These are phyloP conservation scores for Tapirus indicus DNA, from an alignment of 2,797 vertebrate species.

Conservation along the genomic window DNA sequence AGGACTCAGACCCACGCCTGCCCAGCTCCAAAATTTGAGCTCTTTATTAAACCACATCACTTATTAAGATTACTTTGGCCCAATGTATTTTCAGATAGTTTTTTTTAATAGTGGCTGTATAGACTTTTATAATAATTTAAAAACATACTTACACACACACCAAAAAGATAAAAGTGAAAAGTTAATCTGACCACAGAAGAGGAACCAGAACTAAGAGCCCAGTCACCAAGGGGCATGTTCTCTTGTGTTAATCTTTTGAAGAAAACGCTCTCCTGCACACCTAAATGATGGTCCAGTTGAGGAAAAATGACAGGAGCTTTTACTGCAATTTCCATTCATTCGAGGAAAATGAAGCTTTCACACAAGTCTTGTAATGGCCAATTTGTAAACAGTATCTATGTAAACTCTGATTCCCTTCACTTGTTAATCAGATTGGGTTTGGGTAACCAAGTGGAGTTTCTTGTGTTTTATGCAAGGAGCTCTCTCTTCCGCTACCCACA, in stretches of 20 bases:
- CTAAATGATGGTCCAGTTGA: neutral
- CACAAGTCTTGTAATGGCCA: constrained; percentile 55
- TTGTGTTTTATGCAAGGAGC: neutral
- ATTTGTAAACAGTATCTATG: constrained; percentile 51
- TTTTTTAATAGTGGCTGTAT: neutral
- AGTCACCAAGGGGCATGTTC: neutral
- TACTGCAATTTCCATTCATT: constrained; percentile 39
- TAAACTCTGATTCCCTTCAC: constrained; percentile 38
- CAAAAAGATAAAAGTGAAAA: neutral
- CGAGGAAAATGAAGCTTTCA: constrained; percentile 56
- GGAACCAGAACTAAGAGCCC: neutral
- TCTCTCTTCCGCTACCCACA: neutral
- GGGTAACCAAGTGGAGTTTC: constrained; percentile 32
- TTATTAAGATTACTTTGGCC: neutral
- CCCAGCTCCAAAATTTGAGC: neutral
- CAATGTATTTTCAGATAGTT: neutral
- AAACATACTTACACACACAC: neutral
- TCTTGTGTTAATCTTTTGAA: neutral
- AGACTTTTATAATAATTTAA: neutral
- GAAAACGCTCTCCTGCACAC: neutral
- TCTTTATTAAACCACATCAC: neutral
- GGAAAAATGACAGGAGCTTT: constrained; percentile 41
- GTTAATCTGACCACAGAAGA: neutral
- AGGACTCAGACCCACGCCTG: neutral
- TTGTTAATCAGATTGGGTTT: constrained; percentile 62